These are phyloP conservation scores for Peromyscus leucopus DNA, from an alignment of 2,113 vertebrate species.

Conservation along the genomic window DNA sequence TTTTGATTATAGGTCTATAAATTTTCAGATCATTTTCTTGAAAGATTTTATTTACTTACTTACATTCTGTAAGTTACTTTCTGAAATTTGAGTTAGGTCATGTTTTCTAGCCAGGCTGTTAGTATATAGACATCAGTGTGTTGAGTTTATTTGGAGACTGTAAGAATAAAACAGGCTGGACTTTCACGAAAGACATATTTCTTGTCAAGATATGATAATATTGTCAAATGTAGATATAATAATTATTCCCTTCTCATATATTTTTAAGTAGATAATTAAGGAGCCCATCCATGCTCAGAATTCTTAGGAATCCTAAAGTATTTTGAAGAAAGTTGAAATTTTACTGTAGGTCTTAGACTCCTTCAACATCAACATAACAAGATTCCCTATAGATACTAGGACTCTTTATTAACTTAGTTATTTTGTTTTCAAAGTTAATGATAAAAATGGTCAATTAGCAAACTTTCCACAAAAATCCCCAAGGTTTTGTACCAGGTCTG, in stretches of 20 bases:
- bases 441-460: background rate
- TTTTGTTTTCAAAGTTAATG: conserved; percentile 13
- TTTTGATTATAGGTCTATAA: background rate
- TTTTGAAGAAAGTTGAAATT: background rate
- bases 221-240: background rate
- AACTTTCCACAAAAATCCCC: background rate
- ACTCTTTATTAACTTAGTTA: background rate
- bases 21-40: background rate
- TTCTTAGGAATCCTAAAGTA: background rate
- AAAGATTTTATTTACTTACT: background rate
- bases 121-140: background rate
- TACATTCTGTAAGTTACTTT: background rate
- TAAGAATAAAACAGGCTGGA: background rate
- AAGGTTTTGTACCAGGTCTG: background rate
- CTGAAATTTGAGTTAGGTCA: background rate
- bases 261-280: background rate
- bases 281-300: background rate
- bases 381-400: background rate
- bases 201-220: background rate
- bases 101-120: background rate
- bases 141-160: background rate
- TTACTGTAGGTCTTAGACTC: background rate
- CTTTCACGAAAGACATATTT: background rate
- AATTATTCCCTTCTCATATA: background rate
- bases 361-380: background rate